Conservation (phyloP, 2,113 vertebrate genomes). For the Peromyscus californicus region DNA sequence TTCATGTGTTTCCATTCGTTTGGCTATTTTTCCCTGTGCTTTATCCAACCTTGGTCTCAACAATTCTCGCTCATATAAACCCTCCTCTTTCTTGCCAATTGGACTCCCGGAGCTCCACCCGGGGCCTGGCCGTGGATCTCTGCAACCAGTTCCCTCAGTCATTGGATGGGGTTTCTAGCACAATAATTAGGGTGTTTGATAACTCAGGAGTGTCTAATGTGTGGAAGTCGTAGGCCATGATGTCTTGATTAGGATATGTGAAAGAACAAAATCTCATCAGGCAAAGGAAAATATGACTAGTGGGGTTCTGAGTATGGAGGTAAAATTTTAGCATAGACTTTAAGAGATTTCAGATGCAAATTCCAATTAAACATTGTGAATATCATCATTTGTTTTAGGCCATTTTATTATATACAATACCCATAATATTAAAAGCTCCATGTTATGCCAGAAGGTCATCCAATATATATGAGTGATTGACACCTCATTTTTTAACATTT, state of each 20-base stretch:
- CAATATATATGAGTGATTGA: background rate
- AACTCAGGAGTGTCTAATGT: background rate
- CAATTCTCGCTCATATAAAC: too few species aligned
- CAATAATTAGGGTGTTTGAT: too few species aligned
- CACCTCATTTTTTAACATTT: background rate
- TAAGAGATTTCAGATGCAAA: background rate
- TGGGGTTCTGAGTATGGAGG: background rate
- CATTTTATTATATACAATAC: background rate
- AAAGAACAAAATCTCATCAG: background rate
- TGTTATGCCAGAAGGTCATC: background rate
- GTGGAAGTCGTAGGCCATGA: background rate
- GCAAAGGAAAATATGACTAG: background rate
- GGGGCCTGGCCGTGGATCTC: too few species aligned
- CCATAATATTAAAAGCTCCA: background rate
- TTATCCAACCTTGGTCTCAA: too few species aligned
- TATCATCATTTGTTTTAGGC: background rate
- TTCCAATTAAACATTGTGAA: background rate
- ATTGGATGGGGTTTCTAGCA: too few species aligned
- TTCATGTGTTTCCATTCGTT: too few species aligned
- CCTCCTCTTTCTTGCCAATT: too few species aligned
- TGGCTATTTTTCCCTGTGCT: too few species aligned
- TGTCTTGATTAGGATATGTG: rapidly evolving
- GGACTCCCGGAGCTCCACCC: too few species aligned
- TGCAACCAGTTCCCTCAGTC: too few species aligned
- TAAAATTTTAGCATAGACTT: background rate